These are phyloP conservation scores for Siniperca scherzeri DNA, from an alignment of 2,797 vertebrate genomes.

Conservation along the genomic window DNA sequence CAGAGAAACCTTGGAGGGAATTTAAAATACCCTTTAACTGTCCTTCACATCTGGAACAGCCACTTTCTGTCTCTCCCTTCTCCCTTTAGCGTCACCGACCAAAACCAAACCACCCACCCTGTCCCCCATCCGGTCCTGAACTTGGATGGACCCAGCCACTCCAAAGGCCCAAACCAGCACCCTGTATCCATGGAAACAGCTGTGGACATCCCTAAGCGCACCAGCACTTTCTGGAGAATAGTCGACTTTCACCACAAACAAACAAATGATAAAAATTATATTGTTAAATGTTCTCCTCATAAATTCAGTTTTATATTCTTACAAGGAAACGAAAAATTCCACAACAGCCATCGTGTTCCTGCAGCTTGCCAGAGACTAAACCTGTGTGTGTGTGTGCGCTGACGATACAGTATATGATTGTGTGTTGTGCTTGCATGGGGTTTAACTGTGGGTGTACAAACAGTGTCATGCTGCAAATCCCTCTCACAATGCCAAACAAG, in stretches of 20 bases:
- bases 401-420: not conserved
- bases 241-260: not conserved
- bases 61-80: slow-evolving; percentile 18
- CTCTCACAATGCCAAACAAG: slow-evolving; percentile 65
- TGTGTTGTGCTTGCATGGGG: slow-evolving; percentile 55
- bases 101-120: slow-evolving; percentile 24
- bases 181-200: slow-evolving; percentile 42
- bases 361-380: slow-evolving; percentile 14
- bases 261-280: slow-evolving; percentile 12
- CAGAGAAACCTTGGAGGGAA: slow-evolving; percentile 47
- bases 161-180: slow-evolving; percentile 30
- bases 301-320: slow-evolving; percentile 45
- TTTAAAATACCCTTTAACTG: slow-evolving; percentile 25
- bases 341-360: slow-evolving; percentile 24
- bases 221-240: not conserved
- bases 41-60: slow-evolving; percentile 69
- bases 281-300: slow-evolving; percentile 6
- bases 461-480: slow-evolving; percentile 70
- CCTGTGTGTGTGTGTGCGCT: not conserved
- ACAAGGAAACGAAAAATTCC: slow-evolving; percentile 52
- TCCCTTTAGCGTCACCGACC: slow-evolving; percentile 21
- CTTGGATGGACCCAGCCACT: slow-evolving; percentile 15
- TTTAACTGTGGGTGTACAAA: slow-evolving; percentile 73
- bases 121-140: slow-evolving; percentile 25
- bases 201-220: slow-evolving; percentile 9